Evolutionary conservation across 2,113 vertebrate species (phyloP).

Genomic region (Siniperca chuatsi): DNA sequence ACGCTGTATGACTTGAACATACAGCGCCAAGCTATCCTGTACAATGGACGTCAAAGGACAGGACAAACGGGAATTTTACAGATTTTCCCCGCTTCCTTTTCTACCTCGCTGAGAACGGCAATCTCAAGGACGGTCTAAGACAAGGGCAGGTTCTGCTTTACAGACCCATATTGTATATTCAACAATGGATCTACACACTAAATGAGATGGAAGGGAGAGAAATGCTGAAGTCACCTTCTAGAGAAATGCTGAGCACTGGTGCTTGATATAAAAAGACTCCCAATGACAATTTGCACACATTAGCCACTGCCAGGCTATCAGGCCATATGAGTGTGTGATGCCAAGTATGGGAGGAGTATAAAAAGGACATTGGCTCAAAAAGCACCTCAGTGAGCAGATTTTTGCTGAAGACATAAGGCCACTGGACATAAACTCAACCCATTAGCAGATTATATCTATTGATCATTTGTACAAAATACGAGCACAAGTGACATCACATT

Average conservation of each 20-base stretch:
- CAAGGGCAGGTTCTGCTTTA: slow-evolving; percentile 77
- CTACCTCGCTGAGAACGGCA: slow-evolving; percentile 57
- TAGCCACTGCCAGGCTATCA: slow-evolving; percentile 81
- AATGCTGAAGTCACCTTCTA: slow-evolving; percentile 81
- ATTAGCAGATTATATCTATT: slow-evolving; percentile 83
- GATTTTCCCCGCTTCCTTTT: slow-evolving; percentile 36
- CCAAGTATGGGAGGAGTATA: slow-evolving; percentile 74
- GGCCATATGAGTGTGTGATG: slow-evolving; percentile 69
- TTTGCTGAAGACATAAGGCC: slow-evolving; percentile 72
- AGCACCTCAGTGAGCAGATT: slow-evolving; percentile 79
- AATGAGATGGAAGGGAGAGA: slow-evolving; percentile 81
- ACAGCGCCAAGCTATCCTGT: background rate
- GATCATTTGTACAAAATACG: slow-evolving; percentile 70
- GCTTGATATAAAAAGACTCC: slow-evolving; percentile 83
- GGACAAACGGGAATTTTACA: background rate
- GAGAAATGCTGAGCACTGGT: slow-evolving; percentile 82
- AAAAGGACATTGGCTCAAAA: slow-evolving; percentile 80
- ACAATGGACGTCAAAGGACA: slow-evolving; percentile 42
- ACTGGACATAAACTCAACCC: slow-evolving; percentile 74
- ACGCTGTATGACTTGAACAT: slow-evolving; percentile 1
- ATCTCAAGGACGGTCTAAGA: slow-evolving; percentile 80
- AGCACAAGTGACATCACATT: slow-evolving; percentile 55
- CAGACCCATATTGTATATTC: slow-evolving; percentile 78
- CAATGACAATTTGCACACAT: slow-evolving; percentile 87
- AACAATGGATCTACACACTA: slow-evolving; percentile 81